Evolutionary conservation across 2,888 invertebrate species (phyloP).

Genomic region (Aricia artaxerxes): DNA sequence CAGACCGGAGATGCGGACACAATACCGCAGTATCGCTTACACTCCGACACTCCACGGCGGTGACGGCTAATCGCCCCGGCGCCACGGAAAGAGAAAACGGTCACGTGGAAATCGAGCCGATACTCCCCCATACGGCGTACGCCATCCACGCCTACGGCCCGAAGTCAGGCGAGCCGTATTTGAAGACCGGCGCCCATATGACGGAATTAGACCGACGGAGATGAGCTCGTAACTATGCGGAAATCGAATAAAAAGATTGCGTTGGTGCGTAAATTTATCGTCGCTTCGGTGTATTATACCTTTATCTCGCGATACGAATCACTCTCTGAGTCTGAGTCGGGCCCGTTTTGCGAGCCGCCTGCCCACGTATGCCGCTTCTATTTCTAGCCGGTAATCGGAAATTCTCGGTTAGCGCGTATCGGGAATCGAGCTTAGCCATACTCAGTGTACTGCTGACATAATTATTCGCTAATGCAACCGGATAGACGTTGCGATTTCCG

Average conservation of each 20-base stretch:
- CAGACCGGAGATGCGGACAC: conserved; percentile 72
- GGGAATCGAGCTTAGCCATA: conserved; percentile 36
- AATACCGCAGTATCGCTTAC: conserved; percentile 74
- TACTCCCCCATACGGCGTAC: conserved; percentile 13
- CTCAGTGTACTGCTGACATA: conserved; percentile 70
- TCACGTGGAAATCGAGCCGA: conserved; percentile 64
- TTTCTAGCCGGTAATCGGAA: conserved; percentile 62
- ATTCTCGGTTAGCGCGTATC: conserved; percentile 51
- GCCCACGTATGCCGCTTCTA: conserved; percentile 72
- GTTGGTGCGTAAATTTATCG: conserved; percentile 74
- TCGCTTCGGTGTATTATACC: conserved; percentile 63
- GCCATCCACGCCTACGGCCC: conserved; percentile 59
- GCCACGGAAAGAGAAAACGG: conserved; percentile 65
- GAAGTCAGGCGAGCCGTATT: conserved; percentile 59
- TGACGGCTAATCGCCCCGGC: conserved; percentile 72
- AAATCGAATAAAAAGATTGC: conserved; percentile 71
- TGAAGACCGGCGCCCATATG: conserved; percentile 67
- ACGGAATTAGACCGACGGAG: conserved; percentile 68
- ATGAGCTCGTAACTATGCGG: conserved; percentile 73
- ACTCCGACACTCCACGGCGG: conserved; percentile 59
- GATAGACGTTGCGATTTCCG: conserved; percentile 62
- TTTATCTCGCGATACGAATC: conserved; percentile 55
- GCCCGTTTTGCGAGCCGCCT: conserved; percentile 61
- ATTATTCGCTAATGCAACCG: conserved; percentile 68
- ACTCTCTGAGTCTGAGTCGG: conserved; percentile 62